A percentile compares a stretch with the other conserved stretches of the same genome.
Conservation (phyloP, 92 coral and sea anemone species). For the Phenganax stokvisi region DNA sequence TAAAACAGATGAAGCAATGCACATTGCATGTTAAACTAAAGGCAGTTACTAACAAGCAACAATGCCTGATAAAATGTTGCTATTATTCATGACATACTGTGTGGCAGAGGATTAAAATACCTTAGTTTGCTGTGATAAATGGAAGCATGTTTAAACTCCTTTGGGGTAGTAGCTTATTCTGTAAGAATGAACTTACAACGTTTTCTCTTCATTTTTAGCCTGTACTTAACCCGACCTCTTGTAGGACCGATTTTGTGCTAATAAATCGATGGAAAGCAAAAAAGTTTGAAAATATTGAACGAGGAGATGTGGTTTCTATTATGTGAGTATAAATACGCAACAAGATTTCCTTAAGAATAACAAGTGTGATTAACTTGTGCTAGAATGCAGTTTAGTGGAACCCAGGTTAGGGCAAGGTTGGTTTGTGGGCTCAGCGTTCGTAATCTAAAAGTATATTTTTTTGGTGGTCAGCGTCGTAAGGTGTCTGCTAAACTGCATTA, state of each 20-base stretch:
- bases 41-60: too few species aligned
- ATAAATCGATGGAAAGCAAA: constrained; percentile 70
- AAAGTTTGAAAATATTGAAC: constrained; percentile 63
- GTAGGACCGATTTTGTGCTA: constrained; percentile 58
- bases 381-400: too few species aligned
- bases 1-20: not conserved
- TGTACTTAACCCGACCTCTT: constrained; percentile 65
- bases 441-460: too few species aligned
- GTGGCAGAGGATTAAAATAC: too few species aligned
- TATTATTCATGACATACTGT: too few species aligned
- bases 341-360: not conserved
- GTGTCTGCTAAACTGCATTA: too few species aligned
- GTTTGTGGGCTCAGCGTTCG: too few species aligned
- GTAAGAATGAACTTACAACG: not conserved
- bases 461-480: too few species aligned
- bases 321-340: constrained; percentile 54
- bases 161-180: not conserved
- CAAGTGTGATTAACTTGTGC: too few species aligned
- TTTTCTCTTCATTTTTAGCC: constrained; percentile 54
- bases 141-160: not conserved
- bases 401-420: too few species aligned
- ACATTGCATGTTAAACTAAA: not conserved
- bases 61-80: too few species aligned
- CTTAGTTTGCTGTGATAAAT: not conserved
- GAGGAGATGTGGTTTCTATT: constrained; percentile 90